Conservation (phyloP, 2,113 vertebrate genomes). For the Oncorhynchus tshawytscha region DNA sequence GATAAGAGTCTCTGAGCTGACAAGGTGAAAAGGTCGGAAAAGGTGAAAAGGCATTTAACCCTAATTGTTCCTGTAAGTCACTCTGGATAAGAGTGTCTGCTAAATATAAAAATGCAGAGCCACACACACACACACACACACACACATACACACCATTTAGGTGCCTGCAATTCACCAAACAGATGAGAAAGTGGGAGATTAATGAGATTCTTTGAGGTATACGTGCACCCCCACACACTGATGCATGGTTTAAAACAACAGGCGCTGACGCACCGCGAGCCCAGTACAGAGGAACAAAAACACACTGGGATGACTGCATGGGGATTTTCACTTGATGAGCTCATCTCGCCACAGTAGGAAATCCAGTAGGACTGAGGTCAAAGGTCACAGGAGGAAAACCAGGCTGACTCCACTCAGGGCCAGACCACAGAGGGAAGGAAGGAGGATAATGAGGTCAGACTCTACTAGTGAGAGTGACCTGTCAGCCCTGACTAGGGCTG, state of each 20-base stretch:
- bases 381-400: background rate
- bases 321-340: slow-evolving; percentile 24
- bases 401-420: background rate
- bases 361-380: slow-evolving; percentile 9
- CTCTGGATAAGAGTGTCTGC: too few relatives aligned
- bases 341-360: slow-evolving; percentile 11
- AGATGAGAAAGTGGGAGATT: slow-evolving; percentile 20
- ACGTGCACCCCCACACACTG: slow-evolving; percentile 21
- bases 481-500: too few relatives aligned
- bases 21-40: too few relatives aligned
- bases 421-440: background rate
- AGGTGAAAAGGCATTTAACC: too few relatives aligned
- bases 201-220: slow-evolving; percentile 44
- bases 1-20: too few relatives aligned
- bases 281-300: slow-evolving; percentile 32
- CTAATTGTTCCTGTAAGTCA: too few relatives aligned
- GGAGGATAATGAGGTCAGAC: too few relatives aligned
- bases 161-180: background rate
- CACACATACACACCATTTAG: background rate
- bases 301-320: slow-evolving; percentile 3
- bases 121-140: background rate
- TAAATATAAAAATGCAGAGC: too few relatives aligned
- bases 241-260: slow-evolving; percentile 54
- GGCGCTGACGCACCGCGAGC: slow-evolving; percentile 29
- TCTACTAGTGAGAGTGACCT: too few relatives aligned